A percentile compares a stretch with the other conserved stretches of the same genome.
Conservation (phyloP, 2,888 invertebrate species). For the Heteropelma amictum region DNA sequence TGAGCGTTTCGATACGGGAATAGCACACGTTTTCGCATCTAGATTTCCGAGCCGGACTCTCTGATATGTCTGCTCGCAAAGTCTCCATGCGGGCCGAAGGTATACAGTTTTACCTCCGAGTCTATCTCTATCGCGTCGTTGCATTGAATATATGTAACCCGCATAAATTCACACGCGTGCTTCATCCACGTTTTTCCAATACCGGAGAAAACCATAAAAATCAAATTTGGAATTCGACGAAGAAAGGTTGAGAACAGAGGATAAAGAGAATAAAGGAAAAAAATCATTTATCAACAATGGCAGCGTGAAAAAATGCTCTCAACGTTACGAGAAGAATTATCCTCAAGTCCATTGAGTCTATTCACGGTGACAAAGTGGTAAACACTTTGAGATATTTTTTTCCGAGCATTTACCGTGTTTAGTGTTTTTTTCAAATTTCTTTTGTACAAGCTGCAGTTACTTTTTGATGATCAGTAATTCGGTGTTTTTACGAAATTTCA, state of each 20-base stretch:
- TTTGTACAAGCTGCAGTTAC: too few species aligned
- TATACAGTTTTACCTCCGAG: slow-evolving; percentile 25
- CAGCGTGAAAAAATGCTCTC: too few species aligned
- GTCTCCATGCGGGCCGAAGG: slow-evolving; percentile 46
- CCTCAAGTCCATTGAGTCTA: too few species aligned
- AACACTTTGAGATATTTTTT: too few species aligned
- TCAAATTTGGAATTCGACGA: neutral
- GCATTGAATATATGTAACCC: slow-evolving; percentile 1
- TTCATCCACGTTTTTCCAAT: neutral
- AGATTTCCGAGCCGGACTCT: slow-evolving; percentile 25
- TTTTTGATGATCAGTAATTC: too few species aligned
- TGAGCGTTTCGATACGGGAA: slow-evolving; percentile 10
- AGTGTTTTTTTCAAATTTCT: too few species aligned
- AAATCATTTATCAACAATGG: too few species aligned
- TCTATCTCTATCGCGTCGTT: slow-evolving; percentile 12
- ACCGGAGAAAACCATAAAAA: neutral
- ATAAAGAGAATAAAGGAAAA: too few species aligned
- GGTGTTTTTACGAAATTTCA: too few species aligned
- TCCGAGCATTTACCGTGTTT: too few species aligned
- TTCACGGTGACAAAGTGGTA: too few species aligned
- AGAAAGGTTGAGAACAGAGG: neutral
- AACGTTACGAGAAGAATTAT: too few species aligned
- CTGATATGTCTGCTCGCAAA: slow-evolving; percentile 7
- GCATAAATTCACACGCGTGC: slow-evolving; percentile 19
- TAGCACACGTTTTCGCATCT: neutral